These are phyloP conservation scores for Tetraodon nigroviridis DNA, from an alignment of 2,113 vertebrate species.

Conservation along the genomic window DNA sequence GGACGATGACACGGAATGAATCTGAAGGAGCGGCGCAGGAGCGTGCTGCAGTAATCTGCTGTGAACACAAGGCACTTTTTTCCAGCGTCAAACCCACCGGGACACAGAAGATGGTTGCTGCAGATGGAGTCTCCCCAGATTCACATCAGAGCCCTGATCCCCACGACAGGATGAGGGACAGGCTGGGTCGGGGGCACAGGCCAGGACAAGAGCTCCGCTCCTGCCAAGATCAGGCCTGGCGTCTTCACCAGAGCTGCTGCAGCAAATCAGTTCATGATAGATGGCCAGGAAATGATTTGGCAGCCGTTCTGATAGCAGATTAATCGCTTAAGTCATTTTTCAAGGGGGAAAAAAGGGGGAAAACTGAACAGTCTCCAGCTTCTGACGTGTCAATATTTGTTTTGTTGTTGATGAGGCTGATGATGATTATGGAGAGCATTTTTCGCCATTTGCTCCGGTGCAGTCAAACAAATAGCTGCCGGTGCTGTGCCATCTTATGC, in stretches of 20 bases:
- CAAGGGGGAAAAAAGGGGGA: neutral
- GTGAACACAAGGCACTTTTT: slow-evolving; percentile 23
- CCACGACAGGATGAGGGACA: neutral
- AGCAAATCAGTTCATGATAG: slow-evolving; percentile 1
- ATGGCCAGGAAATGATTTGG: neutral
- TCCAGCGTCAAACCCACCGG: slow-evolving; percentile 11
- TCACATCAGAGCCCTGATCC: neutral
- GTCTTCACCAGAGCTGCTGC: neutral
- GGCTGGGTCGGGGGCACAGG: neutral
- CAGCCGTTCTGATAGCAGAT: neutral
- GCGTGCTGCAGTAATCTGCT: slow-evolving; percentile 25
- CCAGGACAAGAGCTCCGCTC: neutral
- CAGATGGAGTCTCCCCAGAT: slow-evolving; percentile 1
- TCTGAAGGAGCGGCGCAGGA: slow-evolving; percentile 21
- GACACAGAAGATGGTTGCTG: neutral
- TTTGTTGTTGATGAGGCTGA: neutral
- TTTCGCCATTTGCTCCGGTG: neutral
- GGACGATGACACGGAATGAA: slow-evolving; percentile 1
- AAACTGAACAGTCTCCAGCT: neutral
- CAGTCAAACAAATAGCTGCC: neutral
- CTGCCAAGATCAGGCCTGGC: neutral
- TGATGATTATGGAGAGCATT: neutral
- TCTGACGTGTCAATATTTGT: neutral
- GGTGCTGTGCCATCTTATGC: no score
- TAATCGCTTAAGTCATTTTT: neutral